A percentile compares a stretch with the other conserved stretches of the same genome.
These are phyloP conservation scores for Hylaeus anthracinus DNA, from an alignment of 1,140 invertebrate species.

Conservation along the genomic window DNA sequence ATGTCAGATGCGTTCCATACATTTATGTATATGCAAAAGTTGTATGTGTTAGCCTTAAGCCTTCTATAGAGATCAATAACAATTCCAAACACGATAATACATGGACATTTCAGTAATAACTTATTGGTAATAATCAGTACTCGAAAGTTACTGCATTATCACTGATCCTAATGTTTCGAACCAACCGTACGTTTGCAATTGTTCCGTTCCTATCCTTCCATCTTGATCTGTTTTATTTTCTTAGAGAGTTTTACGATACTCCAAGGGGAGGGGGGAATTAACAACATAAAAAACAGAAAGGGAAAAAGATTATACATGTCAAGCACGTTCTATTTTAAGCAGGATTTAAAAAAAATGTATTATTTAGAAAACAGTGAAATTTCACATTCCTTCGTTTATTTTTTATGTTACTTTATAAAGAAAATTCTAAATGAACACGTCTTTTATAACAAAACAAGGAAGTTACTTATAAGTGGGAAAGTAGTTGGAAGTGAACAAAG, in stretches of 20 bases:
- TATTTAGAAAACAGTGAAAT: too few species aligned
- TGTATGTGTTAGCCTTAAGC: constrained; percentile 1
- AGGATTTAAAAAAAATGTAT: too few species aligned
- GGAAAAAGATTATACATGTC: too few species aligned
- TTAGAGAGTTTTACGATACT: not conserved
- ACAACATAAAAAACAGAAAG: too few species aligned
- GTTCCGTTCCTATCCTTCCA: not conserved
- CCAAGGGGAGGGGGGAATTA: too few species aligned
- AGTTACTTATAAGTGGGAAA: too few species aligned
- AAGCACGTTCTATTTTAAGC: not conserved
- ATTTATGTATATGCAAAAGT: constrained; percentile 54
- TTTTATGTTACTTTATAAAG: too few species aligned
- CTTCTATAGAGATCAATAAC: constrained; percentile 22
- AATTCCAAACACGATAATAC: not conserved
- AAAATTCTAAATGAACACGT: too few species aligned
- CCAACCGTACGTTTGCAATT: not conserved
- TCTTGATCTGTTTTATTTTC: not conserved
- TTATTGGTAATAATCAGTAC: not conserved
- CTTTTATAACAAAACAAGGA: not conserved
- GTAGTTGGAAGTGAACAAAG: not conserved
- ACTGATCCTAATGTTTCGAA: too few species aligned
- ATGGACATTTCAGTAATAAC: not conserved
- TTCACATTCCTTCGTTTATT: too few species aligned
- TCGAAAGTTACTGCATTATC: not conserved
- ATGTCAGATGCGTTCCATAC: constrained; percentile 63